Evolutionary conservation across 1,140 invertebrate genomes (phyloP), one percentile per base, ranked within the genome.

Genomic region (Helicorthomorpha holstii): DNA sequence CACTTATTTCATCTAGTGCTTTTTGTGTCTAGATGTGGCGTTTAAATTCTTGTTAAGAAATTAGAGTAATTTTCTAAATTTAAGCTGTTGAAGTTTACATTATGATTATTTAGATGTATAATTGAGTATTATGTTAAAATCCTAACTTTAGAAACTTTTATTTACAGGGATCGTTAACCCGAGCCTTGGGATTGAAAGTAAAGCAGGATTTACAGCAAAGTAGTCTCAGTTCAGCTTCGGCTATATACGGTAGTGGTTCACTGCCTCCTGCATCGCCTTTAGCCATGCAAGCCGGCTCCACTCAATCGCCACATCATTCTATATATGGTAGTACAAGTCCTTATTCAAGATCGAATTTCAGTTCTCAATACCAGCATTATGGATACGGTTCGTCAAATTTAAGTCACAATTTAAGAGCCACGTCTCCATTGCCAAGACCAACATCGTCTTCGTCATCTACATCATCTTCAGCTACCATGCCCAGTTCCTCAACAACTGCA

Each of bases 121-220:
- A n/a, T n/a, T n/a, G n/a, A n/a, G n/a, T n/a, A n/a, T n/a, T n/a
- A n/a, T n/a, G n/a, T n/a, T n/a, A n/a, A n/a, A n/a, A n/a, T n/a
- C n/a, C n/a, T n/a, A n/a, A n/a, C n/a, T n/a, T n/a, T n/a, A n/a
- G n/a, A n/a, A n/a, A n/a, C n/a, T n/a, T 43, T 58, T 47, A 53
- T 48, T 72, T 70, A 41, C 70, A 85, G 82, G 82, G 82, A 42
- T 84, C 82, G 34, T 70, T 85, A 61, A 80, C 79, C 51, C 72
- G 81, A 56, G 83, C 81, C 14, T 72, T 86, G 34, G 81, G 83
- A 27, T 65, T 82, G 16, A 76, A 76, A 55, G 68, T 75, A 1
- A 78, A 79, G 56, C 76, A 66, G 52, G 68, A 69, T 42, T 52
- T 71, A 25, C 57, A 57, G 25, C 56, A 56, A 22, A 22, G 19